Conservation (phyloP, 2,113 vertebrate species). For the Lucifuga dentata region DNA sequence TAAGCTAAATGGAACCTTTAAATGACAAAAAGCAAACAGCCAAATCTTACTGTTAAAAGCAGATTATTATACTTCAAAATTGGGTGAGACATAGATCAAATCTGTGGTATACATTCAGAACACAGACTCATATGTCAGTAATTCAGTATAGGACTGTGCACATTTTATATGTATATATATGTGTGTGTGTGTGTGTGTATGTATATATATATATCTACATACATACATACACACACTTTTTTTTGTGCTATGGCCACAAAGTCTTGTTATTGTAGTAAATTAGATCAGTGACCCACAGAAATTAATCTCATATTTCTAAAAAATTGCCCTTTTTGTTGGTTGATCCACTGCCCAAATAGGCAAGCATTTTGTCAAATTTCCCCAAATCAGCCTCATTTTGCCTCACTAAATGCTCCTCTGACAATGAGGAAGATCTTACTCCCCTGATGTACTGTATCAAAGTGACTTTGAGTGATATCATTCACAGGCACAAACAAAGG, state of each 20-base stretch:
- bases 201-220: too few species aligned
- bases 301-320: too few species aligned
- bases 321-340: too few species aligned
- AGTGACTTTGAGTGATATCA: constrained; percentile 74
- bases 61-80: background rate
- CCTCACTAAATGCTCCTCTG: constrained; percentile 16
- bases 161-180: too few species aligned
- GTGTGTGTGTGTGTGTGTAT: too few species aligned
- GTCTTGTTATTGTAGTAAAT: background rate
- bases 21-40: constrained; percentile 16
- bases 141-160: too few species aligned
- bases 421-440: constrained; percentile 19
- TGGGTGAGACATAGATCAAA: too few species aligned
- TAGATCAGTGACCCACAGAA: background rate
- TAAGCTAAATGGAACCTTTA: constrained; percentile 38
- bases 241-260: background rate
- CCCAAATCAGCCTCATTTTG: constrained; percentile 20
- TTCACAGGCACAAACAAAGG: constrained; percentile 72
- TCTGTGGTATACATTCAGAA: too few species aligned
- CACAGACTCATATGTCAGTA: too few species aligned
- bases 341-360: background rate
- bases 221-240: too few species aligned
- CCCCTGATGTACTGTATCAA: constrained; percentile 33
- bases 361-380: constrained; percentile 5
- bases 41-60: constrained; percentile 13